Conservation (phyloP, 2,113 vertebrate species). For the Carassius auratus region DNA sequence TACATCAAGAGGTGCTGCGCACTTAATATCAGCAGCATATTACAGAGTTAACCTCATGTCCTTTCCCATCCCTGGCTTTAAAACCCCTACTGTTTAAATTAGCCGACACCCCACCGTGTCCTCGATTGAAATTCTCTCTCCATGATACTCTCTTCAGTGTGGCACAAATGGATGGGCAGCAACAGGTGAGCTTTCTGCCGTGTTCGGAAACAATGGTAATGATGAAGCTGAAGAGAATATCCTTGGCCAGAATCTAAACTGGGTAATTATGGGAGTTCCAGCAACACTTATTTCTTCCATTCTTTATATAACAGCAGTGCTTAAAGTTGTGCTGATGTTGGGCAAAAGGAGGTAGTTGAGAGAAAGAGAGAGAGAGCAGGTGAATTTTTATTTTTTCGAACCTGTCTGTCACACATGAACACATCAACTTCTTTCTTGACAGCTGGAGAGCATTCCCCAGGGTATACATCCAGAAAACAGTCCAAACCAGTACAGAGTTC, state of each 20-base stretch:
- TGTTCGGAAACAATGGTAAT: background rate
- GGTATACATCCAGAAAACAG: slow-evolving; percentile 20
- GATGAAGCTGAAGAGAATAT: slow-evolving; percentile 23
- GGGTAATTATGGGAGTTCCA: slow-evolving; percentile 9
- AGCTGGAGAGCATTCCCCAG: slow-evolving; percentile 31
- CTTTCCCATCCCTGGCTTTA: slow-evolving; percentile 51
- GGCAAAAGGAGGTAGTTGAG: background rate
- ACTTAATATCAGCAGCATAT: slow-evolving; percentile 65
- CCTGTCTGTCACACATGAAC: slow-evolving; percentile 18
- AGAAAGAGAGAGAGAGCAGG: background rate
- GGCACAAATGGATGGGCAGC: slow-evolving; percentile 40
- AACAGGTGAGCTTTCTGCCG: background rate
- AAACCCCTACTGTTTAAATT: slow-evolving; percentile 72
- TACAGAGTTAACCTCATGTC: slow-evolving; percentile 74
- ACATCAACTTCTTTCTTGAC: slow-evolving; percentile 20
- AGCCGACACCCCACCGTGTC: slow-evolving; percentile 62
- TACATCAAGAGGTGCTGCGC: slow-evolving; percentile 42
- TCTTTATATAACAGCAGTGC: slow-evolving; percentile 3
- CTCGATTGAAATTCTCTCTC: slow-evolving; percentile 69
- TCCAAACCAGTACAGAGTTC: slow-evolving; percentile 19
- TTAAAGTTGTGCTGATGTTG: slow-evolving; percentile 16
- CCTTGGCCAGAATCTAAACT: background rate
- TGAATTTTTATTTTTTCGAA: slow-evolving; percentile 8
- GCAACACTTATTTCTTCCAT: background rate
- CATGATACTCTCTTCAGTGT: slow-evolving; percentile 56